Evolutionary conservation across 2,888 invertebrate genomes (phyloP), one percentile per base, ranked within the genome.

Genomic region (Pristionchus mayeri): DNA sequence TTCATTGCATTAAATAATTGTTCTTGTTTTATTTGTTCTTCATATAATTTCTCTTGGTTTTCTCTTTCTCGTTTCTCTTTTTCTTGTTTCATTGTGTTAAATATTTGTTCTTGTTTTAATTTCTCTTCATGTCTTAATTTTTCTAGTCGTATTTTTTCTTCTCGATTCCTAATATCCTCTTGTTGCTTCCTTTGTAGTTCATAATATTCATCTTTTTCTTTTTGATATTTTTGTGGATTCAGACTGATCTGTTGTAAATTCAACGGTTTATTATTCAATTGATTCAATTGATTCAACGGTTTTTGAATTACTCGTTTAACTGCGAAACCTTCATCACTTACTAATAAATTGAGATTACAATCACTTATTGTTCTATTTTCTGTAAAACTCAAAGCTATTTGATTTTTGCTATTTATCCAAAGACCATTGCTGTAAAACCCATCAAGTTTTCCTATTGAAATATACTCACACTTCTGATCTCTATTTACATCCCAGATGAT

Each of bases 401-500:
- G 88, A 71, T 87, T 86, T 80, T 87, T 37, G 75, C 84, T 87
- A 85, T 88, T 88, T 37, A 87, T 85, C 87, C 88, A 88, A 7
- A 88, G 84, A 3, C 81, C 84, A 82, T 86, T 88, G 63, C 60
- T 87, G 18, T 57, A 60, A 50, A 87, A 78, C 50, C 88, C 89
- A 85, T 89, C 85, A 30, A 88, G 86, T 87, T 63, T 78, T 52
- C 87, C 86, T 85, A 89, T 88, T n/a, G 85, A 85, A 85, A 87
- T 87, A 63, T 84, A 87, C 75, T 87, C 78, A 88, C 87, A 88
- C 6, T 87, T 88, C 67, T 88, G 86, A n/a, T 80, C 37, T 81
- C 52, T 85, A 82, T 89, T 89, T 34, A 87, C 86, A 85, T 89
- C 89, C 89, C 89, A 90, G 85, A 86, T 87, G 7, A 89, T 86